Evolutionary conservation across 2,888 invertebrate genomes (phyloP).

Genomic region (Torymus aiolomorphi): DNA sequence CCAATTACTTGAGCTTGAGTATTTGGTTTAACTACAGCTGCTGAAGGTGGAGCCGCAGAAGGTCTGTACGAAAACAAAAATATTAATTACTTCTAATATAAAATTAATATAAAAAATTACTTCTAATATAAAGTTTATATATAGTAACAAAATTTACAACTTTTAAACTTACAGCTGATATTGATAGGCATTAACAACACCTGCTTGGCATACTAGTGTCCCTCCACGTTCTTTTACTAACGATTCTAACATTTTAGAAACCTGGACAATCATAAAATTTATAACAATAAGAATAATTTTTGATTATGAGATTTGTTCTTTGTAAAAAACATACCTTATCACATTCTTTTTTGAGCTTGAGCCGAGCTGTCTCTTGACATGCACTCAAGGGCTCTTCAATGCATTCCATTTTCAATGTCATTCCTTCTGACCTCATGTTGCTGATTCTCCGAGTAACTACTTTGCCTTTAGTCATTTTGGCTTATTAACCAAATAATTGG

Average conservation of each 20-base stretch:
- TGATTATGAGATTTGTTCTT: not conserved
- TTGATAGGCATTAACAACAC: conserved; percentile 70
- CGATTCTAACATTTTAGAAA: conserved; percentile 69
- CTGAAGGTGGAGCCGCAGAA: conserved; percentile 59
- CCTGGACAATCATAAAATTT: conserved; percentile 59
- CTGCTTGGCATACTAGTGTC: conserved; percentile 69
- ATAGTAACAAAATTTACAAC: conserved; percentile 14
- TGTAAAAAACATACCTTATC: conserved; percentile 63
- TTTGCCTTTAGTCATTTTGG: conserved; percentile 50
- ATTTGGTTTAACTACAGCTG: conserved; percentile 62
- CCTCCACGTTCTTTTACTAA: conserved; percentile 71
- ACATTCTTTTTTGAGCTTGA: conserved; percentile 71
- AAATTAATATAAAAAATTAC: too few species aligned
- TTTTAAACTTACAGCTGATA: conserved; percentile 68
- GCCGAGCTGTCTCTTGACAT: conserved; percentile 70
- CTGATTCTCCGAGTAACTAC: conserved; percentile 66
- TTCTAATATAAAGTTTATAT: conserved; percentile 12
- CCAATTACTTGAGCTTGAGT: conserved; percentile 64
- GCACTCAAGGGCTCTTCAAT: conserved; percentile 75
- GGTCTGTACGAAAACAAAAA: conserved; percentile 57
- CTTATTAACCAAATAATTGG: conserved; percentile 1
- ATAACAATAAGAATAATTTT: too few species aligned
- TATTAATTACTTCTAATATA: not conserved
- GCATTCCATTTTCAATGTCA: conserved; percentile 75
- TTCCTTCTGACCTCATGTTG: conserved; percentile 65